Conservation (phyloP, 2,888 invertebrate species). For the Trachelus troglodyta region DNA sequence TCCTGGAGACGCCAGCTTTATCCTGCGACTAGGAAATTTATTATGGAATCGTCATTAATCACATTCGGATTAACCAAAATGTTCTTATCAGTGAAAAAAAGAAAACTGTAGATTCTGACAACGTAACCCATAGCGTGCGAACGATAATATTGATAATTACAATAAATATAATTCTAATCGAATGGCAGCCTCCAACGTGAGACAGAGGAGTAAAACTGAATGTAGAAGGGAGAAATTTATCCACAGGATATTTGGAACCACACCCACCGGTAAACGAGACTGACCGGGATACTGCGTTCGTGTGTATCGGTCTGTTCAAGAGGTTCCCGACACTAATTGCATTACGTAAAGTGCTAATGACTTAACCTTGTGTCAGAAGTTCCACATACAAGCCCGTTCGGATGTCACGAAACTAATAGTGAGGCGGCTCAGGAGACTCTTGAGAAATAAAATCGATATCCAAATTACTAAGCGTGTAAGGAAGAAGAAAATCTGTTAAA, state of each 20-base stretch:
- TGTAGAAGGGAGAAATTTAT: neutral
- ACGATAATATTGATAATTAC: neutral
- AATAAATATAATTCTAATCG: neutral
- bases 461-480: neutral
- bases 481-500: neutral
- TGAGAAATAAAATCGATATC: neutral
- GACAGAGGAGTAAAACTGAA: neutral
- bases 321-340: slow-evolving; percentile 38
- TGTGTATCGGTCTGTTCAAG: slow-evolving; percentile 12
- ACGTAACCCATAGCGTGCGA: neutral
- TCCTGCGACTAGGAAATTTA: neutral
- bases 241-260: slow-evolving; percentile 37
- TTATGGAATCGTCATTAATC: neutral
- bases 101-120: neutral
- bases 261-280: slow-evolving; percentile 26
- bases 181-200: neutral
- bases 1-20: neutral
- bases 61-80: neutral
- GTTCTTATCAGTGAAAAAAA: no score
- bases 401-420: neutral
- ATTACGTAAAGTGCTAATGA: slow-evolving; percentile 46
- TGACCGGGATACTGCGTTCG: neutral
- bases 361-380: slow-evolving; percentile 19
- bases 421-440: neutral
- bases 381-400: neutral